Conservation (phyloP, 2,113 vertebrate species). For the Pheucticus melanocephalus region DNA sequence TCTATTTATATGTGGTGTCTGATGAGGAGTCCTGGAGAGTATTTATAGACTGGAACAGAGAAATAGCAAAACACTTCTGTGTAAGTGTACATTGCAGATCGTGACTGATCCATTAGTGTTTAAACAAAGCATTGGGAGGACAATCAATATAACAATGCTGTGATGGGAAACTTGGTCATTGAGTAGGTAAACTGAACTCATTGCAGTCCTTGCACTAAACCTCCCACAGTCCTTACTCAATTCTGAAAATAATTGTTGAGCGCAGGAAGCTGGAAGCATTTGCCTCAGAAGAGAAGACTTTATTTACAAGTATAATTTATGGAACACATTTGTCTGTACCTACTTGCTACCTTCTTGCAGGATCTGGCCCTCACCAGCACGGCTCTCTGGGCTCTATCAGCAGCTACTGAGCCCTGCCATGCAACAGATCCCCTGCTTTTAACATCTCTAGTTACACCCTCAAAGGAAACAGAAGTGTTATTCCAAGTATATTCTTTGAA, state of each 20-base stretch:
- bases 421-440: not conserved
- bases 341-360: not conserved
- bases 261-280: not conserved
- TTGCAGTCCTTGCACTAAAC: not conserved
- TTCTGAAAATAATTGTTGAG: not conserved
- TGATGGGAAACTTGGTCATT: not conserved
- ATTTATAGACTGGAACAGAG: not conserved
- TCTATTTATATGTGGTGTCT: not conserved
- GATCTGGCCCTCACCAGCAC: not conserved
- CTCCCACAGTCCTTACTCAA: not conserved
- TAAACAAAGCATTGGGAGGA: not conserved
- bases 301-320: not conserved
- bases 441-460: not conserved
- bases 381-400: not conserved
- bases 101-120: not conserved
- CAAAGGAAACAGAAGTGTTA: not conserved
- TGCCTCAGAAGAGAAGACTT: not conserved
- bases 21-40: not conserved
- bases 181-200: not conserved
- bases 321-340: not conserved
- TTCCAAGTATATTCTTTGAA: fast-evolving
- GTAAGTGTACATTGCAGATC: not conserved
- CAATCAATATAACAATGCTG: not conserved
- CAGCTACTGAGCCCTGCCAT: not conserved
- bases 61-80: not conserved